These are phyloP conservation scores for Drosophila bocqueti DNA, from an alignment of 1,140 invertebrate species.

Conservation along the genomic window DNA sequence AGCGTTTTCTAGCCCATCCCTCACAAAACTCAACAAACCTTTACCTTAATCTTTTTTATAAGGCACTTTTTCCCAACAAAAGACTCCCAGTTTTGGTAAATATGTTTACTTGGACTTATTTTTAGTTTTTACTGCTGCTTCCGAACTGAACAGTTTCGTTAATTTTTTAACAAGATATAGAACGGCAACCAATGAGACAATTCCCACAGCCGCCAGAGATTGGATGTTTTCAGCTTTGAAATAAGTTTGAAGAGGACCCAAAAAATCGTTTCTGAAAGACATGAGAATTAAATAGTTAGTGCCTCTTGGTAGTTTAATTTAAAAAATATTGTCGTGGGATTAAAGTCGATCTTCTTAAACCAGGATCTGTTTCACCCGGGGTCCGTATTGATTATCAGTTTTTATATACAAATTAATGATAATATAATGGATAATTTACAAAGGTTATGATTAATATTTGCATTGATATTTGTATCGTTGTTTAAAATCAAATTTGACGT, in stretches of 20 bases:
- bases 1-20: background rate
- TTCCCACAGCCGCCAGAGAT: constrained; percentile 39
- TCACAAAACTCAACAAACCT: background rate
- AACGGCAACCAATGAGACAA: constrained; percentile 21
- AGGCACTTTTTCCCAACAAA: background rate
- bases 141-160: constrained; percentile 30
- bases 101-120: constrained; percentile 47
- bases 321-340: background rate
- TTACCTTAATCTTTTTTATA: background rate
- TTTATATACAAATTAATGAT: constrained; percentile 39
- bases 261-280: constrained; percentile 52
- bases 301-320: background rate
- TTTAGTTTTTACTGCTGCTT: constrained; percentile 36
- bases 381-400: constrained; percentile 13
- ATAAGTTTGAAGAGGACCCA: constrained; percentile 33
- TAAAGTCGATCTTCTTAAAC: constrained; percentile 30
- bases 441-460: constrained; percentile 27
- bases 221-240: constrained; percentile 26
- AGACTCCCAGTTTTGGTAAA: background rate
- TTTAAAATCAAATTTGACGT: background rate
- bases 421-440: constrained; percentile 32
- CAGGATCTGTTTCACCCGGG: constrained; percentile 23
- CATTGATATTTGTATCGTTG: constrained; percentile 3
- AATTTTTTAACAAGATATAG: constrained; percentile 28
- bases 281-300: background rate